Evolutionary conservation across 2,888 invertebrate genomes (phyloP), one percentile per base, ranked within the genome.

Genomic region (Drosophila yooni): DNA sequence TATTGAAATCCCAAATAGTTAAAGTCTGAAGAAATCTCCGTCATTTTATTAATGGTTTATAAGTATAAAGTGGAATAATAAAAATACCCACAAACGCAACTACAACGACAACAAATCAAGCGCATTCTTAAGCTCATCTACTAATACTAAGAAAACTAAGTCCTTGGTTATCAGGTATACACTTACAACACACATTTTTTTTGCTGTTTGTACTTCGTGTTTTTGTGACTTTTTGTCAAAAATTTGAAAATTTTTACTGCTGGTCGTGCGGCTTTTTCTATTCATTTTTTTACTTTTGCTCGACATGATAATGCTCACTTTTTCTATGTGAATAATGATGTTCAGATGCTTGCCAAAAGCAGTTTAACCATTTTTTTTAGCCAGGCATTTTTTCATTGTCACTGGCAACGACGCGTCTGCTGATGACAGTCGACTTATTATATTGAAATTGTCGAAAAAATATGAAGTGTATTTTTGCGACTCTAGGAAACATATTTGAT

Each of bases 281-380:
- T 54, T 38, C 53, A 33, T 59, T 64, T 65, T 53, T 53, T 62
- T 46, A 6, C 59, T 34, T 36, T 56, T 57, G 63, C 48, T 54
- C 62, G 73, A 79, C 74, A 75, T 69, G 81, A 76, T 88, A 88
- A 86, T 88, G 77, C 85, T 59, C 70, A 71, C 74, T 74, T 83
- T 70, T 78, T 66, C 65, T 70, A 73, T 74, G 88, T 88, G 80
- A 86, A 83, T 85, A 86, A 86, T 86, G 86, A 81, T 82, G 82
- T 70, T 83, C 70, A 79, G 86, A 81, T 79, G 83, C 57, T 70
- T 70, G 73, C 59, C 61, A 74, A 59, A 66, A 73, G 70, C 74
- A 57, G 68, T 70, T 76, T 60, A 66, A 62, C 58, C 52, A 57
- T 63, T 65, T 50, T 66, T 69, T 68, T 51, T 38, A 21, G 43